phyloP scores from a whole-genome alignment of 2,797 vertebrate genomes.

The Syndactyla subalaris region DNA sequence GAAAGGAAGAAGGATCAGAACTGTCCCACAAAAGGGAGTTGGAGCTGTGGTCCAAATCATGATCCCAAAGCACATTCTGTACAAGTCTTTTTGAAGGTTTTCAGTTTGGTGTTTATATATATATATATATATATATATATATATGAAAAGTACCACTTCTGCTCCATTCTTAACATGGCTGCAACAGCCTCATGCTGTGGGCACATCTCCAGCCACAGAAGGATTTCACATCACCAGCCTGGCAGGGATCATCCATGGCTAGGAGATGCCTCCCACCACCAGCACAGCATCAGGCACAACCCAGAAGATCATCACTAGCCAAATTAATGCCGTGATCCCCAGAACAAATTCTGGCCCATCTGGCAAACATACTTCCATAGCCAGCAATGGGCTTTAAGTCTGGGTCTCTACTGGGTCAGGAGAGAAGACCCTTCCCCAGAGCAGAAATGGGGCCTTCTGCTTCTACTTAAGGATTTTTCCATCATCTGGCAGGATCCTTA shows the following conservation, averaged over 20 bases:
- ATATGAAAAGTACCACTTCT: neutral
- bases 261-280: neutral
- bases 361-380: accelerated
- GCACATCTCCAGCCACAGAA: neutral
- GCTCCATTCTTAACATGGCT: accelerated
- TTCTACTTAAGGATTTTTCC: neutral
- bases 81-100: neutral
- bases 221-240: neutral
- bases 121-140: neutral
- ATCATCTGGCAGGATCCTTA: neutral
- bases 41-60: neutral
- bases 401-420: neutral
- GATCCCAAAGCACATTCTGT: neutral
- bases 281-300: neutral
- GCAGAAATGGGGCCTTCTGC: neutral
- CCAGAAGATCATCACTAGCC: neutral
- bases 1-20: neutral
- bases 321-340: neutral
- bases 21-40: neutral
- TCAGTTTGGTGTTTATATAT: neutral
- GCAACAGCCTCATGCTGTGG: accelerated
- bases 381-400: accelerated
- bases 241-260: neutral
- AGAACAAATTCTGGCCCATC: too few relatives aligned
- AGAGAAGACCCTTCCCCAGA: neutral